phyloP scores from a whole-genome alignment of 1,140 invertebrate species.

The Bombus impatiens region DNA sequence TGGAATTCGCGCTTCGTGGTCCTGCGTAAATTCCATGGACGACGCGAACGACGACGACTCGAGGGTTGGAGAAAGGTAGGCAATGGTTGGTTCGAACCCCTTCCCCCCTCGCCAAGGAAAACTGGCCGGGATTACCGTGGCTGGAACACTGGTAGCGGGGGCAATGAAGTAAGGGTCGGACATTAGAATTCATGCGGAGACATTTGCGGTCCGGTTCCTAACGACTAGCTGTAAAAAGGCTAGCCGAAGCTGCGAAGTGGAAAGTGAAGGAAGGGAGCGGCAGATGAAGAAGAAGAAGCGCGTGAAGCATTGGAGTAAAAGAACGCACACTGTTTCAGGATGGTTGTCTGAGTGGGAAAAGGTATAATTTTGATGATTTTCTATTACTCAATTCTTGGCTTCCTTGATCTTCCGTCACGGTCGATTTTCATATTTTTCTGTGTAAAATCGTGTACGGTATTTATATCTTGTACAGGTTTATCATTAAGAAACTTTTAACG shows the following conservation, averaged over 20 bases:
- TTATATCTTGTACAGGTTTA: no score
- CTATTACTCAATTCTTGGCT: no score
- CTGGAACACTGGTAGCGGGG: slow-evolving; percentile 11
- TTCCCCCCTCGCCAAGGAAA: slow-evolving; percentile 22
- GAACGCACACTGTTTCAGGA: not conserved
- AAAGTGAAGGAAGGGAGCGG: slow-evolving; percentile 56
- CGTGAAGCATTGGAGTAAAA: not conserved
- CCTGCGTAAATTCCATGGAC: slow-evolving; percentile 63
- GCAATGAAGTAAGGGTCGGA: slow-evolving; percentile 58
- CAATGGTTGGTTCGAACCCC: not conserved
- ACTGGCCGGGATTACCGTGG: slow-evolving; percentile 70
- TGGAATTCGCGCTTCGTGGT: slow-evolving; percentile 59
- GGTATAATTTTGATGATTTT: not conserved
- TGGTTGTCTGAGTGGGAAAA: no score
- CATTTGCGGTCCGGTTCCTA: slow-evolving; percentile 81
- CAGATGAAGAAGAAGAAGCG: not conserved
- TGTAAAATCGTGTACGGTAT: no score
- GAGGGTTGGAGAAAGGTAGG: not conserved
- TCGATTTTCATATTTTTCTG: no score
- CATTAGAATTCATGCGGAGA: slow-evolving; percentile 82
- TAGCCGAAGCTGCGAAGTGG: slow-evolving; percentile 70
- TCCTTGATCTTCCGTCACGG: no score
- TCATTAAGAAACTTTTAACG: no score
- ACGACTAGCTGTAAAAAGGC: slow-evolving; percentile 80
- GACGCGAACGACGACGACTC: not conserved